Evolutionary conservation across 2,113 vertebrate genomes (phyloP).

Genomic region (Aspidoscelis tigris): DNA sequence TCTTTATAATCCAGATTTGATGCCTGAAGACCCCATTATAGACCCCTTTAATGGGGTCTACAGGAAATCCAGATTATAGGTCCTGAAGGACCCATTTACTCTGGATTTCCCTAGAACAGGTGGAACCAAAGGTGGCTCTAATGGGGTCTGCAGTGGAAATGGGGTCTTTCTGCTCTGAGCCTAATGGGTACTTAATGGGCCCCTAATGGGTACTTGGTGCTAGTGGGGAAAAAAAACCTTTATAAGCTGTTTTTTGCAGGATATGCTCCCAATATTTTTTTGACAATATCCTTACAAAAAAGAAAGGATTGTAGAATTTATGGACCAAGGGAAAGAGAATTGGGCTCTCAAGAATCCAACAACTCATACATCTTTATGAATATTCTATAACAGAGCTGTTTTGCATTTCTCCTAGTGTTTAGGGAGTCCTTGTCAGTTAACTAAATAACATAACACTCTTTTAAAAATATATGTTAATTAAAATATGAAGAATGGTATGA

Average conservation of each 20-base stretch:
- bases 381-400: not conserved
- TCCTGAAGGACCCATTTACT: too few species aligned
- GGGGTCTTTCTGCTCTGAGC: not conserved
- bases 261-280: too few species aligned
- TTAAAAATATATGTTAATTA: not conserved
- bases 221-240: not conserved
- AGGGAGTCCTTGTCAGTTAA: not conserved
- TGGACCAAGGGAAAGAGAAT: not conserved
- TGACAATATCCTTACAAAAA: not conserved
- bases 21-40: too few species aligned
- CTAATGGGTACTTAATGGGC: not conserved
- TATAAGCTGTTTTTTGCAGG: too few species aligned
- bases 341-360: not conserved
- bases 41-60: too few species aligned
- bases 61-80: too few species aligned
- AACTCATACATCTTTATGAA: not conserved
- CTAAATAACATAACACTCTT: not conserved
- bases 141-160: too few species aligned
- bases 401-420: not conserved
- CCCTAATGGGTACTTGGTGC: not conserved
- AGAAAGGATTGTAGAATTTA: not conserved
- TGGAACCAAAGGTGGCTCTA: too few species aligned
- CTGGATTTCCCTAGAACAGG: too few species aligned
- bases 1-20: too few species aligned
- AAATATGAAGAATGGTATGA: not conserved